Evolutionary conservation across 2,113 vertebrate genomes (phyloP), one percentile per base, ranked within the genome.

Genomic region (Scomber scombrus): DNA sequence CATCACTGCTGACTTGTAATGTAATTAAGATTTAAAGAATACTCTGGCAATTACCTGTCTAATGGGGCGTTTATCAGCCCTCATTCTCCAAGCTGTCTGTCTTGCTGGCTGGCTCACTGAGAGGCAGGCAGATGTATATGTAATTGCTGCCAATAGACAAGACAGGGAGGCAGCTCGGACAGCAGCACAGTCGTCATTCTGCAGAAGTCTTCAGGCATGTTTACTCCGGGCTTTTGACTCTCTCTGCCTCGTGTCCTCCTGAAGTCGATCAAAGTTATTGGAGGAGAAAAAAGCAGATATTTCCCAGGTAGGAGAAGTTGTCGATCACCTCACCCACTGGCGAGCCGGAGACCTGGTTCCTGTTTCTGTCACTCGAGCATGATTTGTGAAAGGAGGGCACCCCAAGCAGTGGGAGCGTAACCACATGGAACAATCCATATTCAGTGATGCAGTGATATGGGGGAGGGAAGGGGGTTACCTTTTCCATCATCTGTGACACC

Each of bases 21-120:
- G 90, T 94, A 92, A 93, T 95, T 95, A 94, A 94, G 92, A 95
- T 93, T 93, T 92, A 91, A 93, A 92, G 91, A 92, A 94, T 93
- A 93, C 84, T 92, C 81, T 89, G 89, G 89, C 90, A 94, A 94
- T 94, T 94, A 93, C 92, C 91, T 85, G 89, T 90, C 91, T 95
- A 95, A 94, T 93, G 93, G 90, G 93, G 79, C 92, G 88, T 93
- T 89, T 78, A 88, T 89, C 89, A 92, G 90, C 88, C 88, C 85
- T 88, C 88, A 71, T 88, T 91, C 86, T 90, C 90, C 90, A 89
- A 88, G 85, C 86, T 88, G 91, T 89, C 89, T 91, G 83, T 92
- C 85, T 91, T 87, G 60, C 84, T 81, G 76, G 80, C 85, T 92
- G 85, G 57, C 85, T 90, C 76, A 78, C 69, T 77, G 64, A 85